Percentiles rank a stretch among this genome's conserved stretches.
Evolutionary conservation across 2,888 invertebrate species (phyloP).

Genomic region (Eremobia ochroleuca): DNA sequence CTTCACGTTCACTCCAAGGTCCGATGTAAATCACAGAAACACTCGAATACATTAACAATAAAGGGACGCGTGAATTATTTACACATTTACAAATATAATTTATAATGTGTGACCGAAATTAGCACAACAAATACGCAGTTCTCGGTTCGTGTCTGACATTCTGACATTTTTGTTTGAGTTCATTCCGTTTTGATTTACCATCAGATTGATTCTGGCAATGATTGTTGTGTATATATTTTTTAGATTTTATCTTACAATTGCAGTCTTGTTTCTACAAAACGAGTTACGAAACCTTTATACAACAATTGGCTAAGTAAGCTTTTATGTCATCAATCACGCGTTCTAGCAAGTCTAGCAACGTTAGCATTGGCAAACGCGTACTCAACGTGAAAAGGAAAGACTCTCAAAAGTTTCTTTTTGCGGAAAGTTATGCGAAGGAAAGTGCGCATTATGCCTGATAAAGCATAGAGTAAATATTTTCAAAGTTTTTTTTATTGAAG

Average conservation of each 20-base stretch:
- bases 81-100: slow-evolving; percentile 72
- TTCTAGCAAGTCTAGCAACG: too few species aligned
- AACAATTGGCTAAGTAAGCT: not conserved
- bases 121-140: slow-evolving; percentile 84
- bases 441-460: not conserved
- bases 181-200: slow-evolving; percentile 58
- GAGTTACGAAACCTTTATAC: not conserved
- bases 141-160: slow-evolving; percentile 65
- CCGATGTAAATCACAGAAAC: slow-evolving; percentile 53
- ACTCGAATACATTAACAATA: slow-evolving; percentile 62
- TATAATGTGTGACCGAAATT: slow-evolving; percentile 70
- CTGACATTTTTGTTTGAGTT: slow-evolving; percentile 78
- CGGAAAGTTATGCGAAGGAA: not conserved
- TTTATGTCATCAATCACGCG: not conserved
- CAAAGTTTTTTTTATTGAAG: not conserved
- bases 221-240: not conserved
- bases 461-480: not conserved
- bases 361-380: not conserved
- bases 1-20: slow-evolving; percentile 38
- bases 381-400: slow-evolving; percentile 1
- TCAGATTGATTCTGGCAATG: not conserved
- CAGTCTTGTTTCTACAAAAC: not conserved
- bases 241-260: not conserved
- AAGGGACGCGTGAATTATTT: slow-evolving; percentile 65
- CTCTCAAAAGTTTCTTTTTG: not conserved